Evolutionary conservation across 2,113 vertebrate species (phyloP).

Genomic region (Rallus limicola): DNA sequence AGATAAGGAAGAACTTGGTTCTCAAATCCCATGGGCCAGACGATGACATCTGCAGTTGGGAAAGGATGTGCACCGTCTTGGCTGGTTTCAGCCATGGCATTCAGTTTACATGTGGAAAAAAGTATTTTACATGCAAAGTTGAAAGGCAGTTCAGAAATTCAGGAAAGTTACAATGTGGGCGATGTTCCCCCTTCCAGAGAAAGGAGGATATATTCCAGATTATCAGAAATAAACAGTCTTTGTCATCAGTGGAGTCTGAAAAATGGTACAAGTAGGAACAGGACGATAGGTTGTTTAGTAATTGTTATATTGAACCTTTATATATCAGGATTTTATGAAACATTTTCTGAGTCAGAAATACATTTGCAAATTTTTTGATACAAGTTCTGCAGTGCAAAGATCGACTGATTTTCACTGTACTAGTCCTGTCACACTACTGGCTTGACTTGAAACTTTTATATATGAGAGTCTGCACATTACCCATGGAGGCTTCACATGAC

Average conservation of each 20-base stretch:
- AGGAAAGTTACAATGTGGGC: background rate
- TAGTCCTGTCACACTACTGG: background rate
- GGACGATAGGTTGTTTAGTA: background rate
- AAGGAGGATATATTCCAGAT: background rate
- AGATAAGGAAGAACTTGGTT: background rate
- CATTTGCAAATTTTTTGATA: background rate
- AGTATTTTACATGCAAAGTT: background rate
- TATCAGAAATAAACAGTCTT: background rate
- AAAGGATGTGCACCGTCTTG: background rate
- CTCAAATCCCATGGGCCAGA: accelerated
- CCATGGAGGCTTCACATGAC: background rate
- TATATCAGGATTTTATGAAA: background rate
- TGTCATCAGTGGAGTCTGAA: background rate
- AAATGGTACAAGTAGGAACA: background rate
- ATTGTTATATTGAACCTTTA: background rate
- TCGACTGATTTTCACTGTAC: background rate
- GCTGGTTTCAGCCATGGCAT: background rate
- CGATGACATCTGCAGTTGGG: background rate
- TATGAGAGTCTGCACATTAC: background rate
- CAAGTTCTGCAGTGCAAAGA: background rate
- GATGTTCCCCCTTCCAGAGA: background rate
- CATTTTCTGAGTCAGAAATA: background rate
- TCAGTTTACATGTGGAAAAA: background rate
- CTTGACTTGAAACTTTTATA: background rate
- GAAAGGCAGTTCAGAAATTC: background rate